Evolutionary conservation across 2,113 vertebrate species (phyloP).

Genomic region (Zosterops hypoxanthus): DNA sequence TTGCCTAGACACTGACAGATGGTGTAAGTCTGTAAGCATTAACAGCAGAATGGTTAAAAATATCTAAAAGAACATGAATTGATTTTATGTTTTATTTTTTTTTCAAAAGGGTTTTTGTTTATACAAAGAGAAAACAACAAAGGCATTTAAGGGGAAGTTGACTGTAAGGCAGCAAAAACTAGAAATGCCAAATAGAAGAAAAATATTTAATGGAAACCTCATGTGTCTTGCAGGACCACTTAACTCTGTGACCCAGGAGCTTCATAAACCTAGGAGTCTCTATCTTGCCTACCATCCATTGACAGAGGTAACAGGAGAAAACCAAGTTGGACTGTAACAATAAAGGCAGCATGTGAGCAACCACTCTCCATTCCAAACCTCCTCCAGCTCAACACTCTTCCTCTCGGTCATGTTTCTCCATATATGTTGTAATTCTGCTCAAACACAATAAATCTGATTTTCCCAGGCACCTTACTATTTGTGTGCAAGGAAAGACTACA

Average conservation of each 20-base stretch:
- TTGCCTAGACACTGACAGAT: slow-evolving; percentile 52
- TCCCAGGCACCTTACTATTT: background rate
- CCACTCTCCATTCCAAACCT: background rate
- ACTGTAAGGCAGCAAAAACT: background rate
- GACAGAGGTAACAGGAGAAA: background rate
- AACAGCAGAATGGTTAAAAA: slow-evolving; percentile 34
- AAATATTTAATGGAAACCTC: background rate
- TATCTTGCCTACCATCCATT: background rate
- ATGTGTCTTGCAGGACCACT: background rate
- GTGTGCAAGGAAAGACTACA: background rate
- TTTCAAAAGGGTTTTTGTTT: background rate
- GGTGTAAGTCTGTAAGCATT: slow-evolving; percentile 31
- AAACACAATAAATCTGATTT: background rate
- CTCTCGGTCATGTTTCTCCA: background rate
- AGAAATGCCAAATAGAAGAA: background rate
- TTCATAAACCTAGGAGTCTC: background rate
- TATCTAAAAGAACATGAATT: slow-evolving; percentile 19
- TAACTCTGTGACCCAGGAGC: background rate
- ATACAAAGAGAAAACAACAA: background rate
- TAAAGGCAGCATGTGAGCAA: background rate
- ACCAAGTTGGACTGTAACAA: background rate
- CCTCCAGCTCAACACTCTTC: background rate
- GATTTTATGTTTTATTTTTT: slow-evolving; percentile 16
- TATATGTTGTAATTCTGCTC: background rate
- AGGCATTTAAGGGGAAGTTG: background rate